These are phyloP conservation scores for Neostethus bicornis DNA, from an alignment of 2,797 vertebrate genomes.

Conservation along the genomic window DNA sequence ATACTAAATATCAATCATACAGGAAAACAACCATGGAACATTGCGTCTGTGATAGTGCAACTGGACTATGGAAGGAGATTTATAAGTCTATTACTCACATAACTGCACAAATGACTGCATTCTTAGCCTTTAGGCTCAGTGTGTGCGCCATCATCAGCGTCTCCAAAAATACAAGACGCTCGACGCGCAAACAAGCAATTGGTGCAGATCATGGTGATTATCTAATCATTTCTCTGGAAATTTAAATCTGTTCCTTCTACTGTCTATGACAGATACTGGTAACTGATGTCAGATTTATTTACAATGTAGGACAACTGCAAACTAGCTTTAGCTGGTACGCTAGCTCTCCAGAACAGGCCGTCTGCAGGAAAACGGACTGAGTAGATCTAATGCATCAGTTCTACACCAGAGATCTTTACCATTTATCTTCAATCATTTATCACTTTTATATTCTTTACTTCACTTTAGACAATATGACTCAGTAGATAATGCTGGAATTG, in stretches of 20 bases:
- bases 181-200: slow-evolving; percentile 68
- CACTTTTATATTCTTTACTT: slow-evolving; percentile 31
- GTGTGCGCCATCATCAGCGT: slow-evolving; percentile 78
- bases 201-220: slow-evolving; percentile 42
- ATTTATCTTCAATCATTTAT: slow-evolving; percentile 29
- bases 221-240: slow-evolving; percentile 17
- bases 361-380: slow-evolving; percentile 67
- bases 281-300: slow-evolving; percentile 36
- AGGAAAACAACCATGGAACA: neutral
- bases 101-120: slow-evolving; percentile 37
- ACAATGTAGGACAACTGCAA: slow-evolving; percentile 60
- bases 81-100: slow-evolving; percentile 10
- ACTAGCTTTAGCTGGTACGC: slow-evolving; percentile 72
- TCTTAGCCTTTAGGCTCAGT: slow-evolving; percentile 59
- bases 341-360: slow-evolving; percentile 74
- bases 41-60: neutral
- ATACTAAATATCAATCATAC: slow-evolving; percentile 49
- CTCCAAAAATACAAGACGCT: slow-evolving; percentile 74
- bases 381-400: slow-evolving; percentile 66
- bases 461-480: slow-evolving; percentile 45
- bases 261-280: slow-evolving; percentile 25
- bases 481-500: slow-evolving; percentile 59
- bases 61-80: neutral
- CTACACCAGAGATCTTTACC: slow-evolving; percentile 30
- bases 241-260: slow-evolving; percentile 23